These are phyloP conservation scores for Chaetops frenatus DNA, from an alignment of 2,113 vertebrate genomes.

Conservation along the genomic window DNA sequence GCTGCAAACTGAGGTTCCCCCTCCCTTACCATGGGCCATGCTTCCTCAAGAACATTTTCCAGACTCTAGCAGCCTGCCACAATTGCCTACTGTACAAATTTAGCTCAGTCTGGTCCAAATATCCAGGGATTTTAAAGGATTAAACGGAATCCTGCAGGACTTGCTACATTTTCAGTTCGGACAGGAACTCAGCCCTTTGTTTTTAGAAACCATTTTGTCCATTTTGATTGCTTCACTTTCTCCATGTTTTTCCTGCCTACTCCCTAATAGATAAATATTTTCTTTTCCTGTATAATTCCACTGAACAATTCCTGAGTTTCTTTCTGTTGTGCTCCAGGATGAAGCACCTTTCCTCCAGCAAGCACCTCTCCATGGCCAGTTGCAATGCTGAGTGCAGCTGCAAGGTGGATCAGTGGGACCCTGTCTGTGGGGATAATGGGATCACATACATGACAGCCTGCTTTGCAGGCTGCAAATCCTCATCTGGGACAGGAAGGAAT, in stretches of 20 bases:
- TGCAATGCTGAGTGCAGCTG: slow-evolving; percentile 82
- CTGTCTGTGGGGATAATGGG: slow-evolving; percentile 80
- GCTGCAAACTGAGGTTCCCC: background rate
- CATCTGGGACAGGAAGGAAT: slow-evolving; percentile 72
- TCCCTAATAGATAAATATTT: background rate
- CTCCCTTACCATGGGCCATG: background rate
- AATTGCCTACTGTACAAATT: background rate
- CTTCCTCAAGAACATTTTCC: background rate
- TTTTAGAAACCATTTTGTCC: background rate
- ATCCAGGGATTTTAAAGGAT: slow-evolving; percentile 6
- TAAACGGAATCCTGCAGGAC: background rate
- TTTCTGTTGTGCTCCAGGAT: background rate
- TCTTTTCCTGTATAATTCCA: background rate
- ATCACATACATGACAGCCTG: slow-evolving; percentile 84
- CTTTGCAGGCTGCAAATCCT: slow-evolving; percentile 78
- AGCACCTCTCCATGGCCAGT: slow-evolving; percentile 52
- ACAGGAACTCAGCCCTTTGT: background rate
- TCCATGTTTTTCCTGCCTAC: background rate
- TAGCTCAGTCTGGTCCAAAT: background rate
- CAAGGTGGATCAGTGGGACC: slow-evolving; percentile 79
- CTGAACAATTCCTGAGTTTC: background rate
- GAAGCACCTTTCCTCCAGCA: slow-evolving; percentile 16
- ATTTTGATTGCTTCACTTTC: background rate
- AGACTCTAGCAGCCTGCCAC: background rate
- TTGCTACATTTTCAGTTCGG: background rate